phyloP scores from a whole-genome alignment of 2,888 invertebrate genomes.

The Ectemnius cavifrons region DNA sequence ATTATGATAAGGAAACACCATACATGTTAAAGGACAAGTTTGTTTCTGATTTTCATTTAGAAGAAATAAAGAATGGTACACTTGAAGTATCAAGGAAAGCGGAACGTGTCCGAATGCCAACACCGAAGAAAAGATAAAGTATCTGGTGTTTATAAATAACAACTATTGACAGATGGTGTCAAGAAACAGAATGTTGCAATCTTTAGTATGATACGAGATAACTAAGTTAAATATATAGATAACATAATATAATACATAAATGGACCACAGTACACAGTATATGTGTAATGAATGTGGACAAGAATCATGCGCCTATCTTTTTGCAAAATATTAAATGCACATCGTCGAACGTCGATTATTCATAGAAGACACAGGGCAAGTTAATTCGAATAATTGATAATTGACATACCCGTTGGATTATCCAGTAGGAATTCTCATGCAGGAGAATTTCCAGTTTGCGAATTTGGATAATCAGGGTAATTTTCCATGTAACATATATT shows the following conservation, averaged over 20 bases:
- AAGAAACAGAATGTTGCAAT: constrained; percentile 4
- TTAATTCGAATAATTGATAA: no score
- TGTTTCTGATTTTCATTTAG: constrained; percentile 32
- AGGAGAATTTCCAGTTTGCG: no score
- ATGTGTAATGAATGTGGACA: not conserved
- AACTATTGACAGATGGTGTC: no score
- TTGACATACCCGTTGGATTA: no score
- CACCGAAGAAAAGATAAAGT: constrained; percentile 11
- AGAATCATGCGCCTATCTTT: no score
- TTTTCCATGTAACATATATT: no score
- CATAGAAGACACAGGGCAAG: no score
- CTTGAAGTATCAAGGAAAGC: constrained; percentile 11
- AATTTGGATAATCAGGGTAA: no score
- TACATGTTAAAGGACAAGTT: constrained; percentile 40
- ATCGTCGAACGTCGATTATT: no score
- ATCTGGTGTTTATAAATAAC: not conserved
- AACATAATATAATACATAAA: constrained; percentile 11
- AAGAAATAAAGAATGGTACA: constrained; percentile 22
- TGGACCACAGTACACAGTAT: not conserved
- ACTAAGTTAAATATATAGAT: not conserved
- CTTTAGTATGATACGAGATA: not conserved
- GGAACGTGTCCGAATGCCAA: not conserved
- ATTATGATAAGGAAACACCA: constrained; percentile 42
- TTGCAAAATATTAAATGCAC: no score
- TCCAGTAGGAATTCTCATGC: no score